Conservation (phyloP, 2,113 vertebrate species). For the Aegithalos caudatus region DNA sequence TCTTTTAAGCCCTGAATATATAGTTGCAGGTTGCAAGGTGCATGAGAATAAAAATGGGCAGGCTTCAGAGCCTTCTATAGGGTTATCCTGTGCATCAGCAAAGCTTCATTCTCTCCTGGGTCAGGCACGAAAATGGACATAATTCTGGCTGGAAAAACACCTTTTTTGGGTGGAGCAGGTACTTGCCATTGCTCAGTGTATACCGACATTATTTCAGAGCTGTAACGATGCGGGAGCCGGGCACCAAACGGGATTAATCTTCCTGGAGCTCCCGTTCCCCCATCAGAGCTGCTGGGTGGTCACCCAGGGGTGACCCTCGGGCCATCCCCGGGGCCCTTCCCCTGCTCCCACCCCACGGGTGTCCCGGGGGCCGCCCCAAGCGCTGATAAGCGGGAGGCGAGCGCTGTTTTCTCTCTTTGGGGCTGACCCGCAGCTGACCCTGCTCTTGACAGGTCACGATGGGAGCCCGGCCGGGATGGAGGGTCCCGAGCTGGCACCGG, state of each 20-base stretch:
- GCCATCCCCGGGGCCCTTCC: not conserved
- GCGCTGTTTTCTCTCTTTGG: constrained; percentile 44
- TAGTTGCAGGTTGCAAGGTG: not conserved
- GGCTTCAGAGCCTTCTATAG: not conserved
- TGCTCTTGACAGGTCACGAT: not conserved
- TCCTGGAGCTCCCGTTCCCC: not conserved
- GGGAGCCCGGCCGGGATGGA: rapidly evolving
- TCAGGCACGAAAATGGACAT: not conserved
- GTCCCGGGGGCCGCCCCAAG: not conserved
- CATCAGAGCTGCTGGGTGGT: not conserved
- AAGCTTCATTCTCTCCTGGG: not conserved
- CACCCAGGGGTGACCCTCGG: constrained; percentile 23
- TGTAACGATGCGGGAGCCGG: rapidly evolving
- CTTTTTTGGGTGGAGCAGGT: not conserved
- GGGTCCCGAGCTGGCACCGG: not conserved
- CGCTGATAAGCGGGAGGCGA: not conserved
- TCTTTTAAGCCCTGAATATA: not conserved
- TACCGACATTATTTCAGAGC: rapidly evolving
- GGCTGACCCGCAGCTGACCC: constrained; percentile 46
- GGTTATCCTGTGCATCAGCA: not conserved
- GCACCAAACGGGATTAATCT: not conserved
- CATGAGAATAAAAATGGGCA: not conserved
- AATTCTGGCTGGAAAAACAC: not conserved
- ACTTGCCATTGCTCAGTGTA: rapidly evolving
- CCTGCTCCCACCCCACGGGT: not conserved